Evolutionary conservation across 2,113 vertebrate genomes (phyloP), one percentile per base, ranked within the genome.

Genomic region (Myotis brandtii): DNA sequence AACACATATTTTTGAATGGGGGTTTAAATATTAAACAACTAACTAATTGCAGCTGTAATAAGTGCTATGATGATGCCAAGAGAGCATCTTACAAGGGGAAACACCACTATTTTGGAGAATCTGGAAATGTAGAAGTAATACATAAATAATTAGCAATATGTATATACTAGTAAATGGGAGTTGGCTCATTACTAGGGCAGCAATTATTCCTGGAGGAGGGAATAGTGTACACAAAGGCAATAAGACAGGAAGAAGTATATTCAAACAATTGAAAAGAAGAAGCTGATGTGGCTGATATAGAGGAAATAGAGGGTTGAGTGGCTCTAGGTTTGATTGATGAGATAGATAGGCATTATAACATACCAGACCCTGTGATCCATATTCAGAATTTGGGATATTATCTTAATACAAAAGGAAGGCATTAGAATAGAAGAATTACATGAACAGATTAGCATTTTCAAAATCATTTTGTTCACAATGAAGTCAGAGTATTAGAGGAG

Each of bases 21-120:
- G 79, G 32, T 91, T 90, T 79, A 88, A 94, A 88, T 92, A 86
- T 56, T 77, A 84, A 90, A 59, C 6, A 75, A 69, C 3, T 69
- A 82, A 56, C n/a, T 76, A 73, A 80, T 12, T 75, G n/a, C 3
- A 80, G 25, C 50, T 80, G 1, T 81, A 73, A 27, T 85, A 75
- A 85, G 13, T n/a, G 23, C 21, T 40, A 5, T 70, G n/a, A 25
- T 77, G 17, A 16, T 14, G n/a, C 34, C 84, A 75, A 46, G 7
- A 72, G 25, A 81, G 34, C 12, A 89, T 34, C 7, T 88, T 46
- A 40, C 1, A 50, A 2, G 7, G 9, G 21, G 40, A 14, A 70
- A 21, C 2, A 21, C 82, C 52, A 50, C 48, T 77, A 18, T 56
- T 56, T 54, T 73, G 20, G 70, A 85, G 37, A 52, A 40, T 43